Base-by-base conservation (phyloP, 2,888 invertebrate genomes). In the Lymantria dispar region DNA sequence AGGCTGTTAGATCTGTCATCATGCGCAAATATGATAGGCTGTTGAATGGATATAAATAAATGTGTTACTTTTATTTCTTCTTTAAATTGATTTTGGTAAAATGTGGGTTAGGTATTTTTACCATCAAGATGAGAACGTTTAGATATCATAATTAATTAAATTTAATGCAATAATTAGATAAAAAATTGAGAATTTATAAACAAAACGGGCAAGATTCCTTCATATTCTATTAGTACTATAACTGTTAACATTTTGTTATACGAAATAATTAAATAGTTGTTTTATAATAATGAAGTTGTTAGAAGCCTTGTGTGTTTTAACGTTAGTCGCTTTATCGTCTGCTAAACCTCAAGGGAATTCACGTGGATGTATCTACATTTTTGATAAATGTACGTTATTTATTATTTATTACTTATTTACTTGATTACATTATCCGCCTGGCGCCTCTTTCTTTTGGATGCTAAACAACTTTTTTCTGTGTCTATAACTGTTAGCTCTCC, bases 371-470 rank as follows among this genome's bases (percentile, higher is more conserved):
- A 70, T 72, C 7, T 84, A 76, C 15, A 50, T 68, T 3, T 1
- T 60, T 22, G 80, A 80, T 12, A 64, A n/a, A 63, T 83, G 84
- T 84, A 57, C 80, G 83, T 79, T 52, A 39, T 3, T 42, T 42
- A 42, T 33, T 33, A 1, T 33, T 33, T 33, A 5, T 1, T 10
- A 33, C 8, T 33, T 33, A 8, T 33, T 33, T 33, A 33, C 8
- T 30, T 30, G 8, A 33, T 2, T 8, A 10, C 8, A 10, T 33
- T 33, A 10, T 33, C 8, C 33, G 3, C 33, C 33, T 10, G 8
- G 5, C 30, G 8, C 30, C n/a, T n/a, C n/a, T n/a, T n/a, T n/a
- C n/a, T n/a, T n/a, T n/a, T n/a, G n/a, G n/a, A n/a, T n/a, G n/a
- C n/a, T n/a, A n/a, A n/a, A n/a, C n/a, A n/a, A n/a, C n/a, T n/a